A percentile compares a stretch with the other conserved stretches of the same genome.
phyloP scores from a whole-genome alignment of 1,140 invertebrate species.

The Drosophila takahashii region DNA sequence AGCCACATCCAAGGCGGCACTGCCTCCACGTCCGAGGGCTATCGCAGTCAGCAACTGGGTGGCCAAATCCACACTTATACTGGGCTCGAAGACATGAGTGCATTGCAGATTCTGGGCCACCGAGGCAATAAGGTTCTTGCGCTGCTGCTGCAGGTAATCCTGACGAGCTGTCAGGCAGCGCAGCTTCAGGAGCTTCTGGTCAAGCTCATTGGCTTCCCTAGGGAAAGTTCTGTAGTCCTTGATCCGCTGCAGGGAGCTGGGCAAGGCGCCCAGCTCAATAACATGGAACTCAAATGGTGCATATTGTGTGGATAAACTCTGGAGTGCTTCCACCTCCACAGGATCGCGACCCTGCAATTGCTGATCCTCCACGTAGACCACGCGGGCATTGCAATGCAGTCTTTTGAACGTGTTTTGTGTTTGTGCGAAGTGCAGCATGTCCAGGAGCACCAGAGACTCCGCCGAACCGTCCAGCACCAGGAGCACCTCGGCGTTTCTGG shows the following conservation, averaged over 20 bases:
- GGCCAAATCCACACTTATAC: constrained; percentile 85
- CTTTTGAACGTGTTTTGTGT: constrained; percentile 75
- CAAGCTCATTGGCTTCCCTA: background rate
- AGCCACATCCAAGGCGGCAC: constrained; percentile 86
- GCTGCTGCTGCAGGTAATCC: constrained; percentile 64
- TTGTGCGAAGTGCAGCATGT: constrained; percentile 76
- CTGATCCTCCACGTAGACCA: constrained; percentile 77
- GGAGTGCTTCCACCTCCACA: constrained; percentile 14
- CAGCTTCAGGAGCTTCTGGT: constrained; percentile 15
- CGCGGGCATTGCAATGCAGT: constrained; percentile 63
- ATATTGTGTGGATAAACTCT: constrained; percentile 38
- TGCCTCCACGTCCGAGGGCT: constrained; percentile 87
- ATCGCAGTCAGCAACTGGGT: constrained; percentile 86
- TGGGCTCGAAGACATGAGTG: constrained; percentile 86
- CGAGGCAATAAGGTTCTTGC: constrained; percentile 45
- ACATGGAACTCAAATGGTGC: constrained; percentile 56
- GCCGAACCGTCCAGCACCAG: constrained; percentile 68
- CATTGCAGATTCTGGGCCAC: constrained; percentile 84
- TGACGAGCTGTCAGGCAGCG: constrained; percentile 62
- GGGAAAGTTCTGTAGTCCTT: constrained; percentile 9
- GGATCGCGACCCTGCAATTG: constrained; percentile 16
- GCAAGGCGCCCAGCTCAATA: constrained; percentile 23
- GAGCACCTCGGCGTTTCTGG: constrained; percentile 63
- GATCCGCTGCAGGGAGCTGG: constrained; percentile 14
- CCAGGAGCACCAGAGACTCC: constrained; percentile 67